Evolutionary conservation across 2,113 vertebrate species (phyloP).

Genomic region (Petroica traversi): DNA sequence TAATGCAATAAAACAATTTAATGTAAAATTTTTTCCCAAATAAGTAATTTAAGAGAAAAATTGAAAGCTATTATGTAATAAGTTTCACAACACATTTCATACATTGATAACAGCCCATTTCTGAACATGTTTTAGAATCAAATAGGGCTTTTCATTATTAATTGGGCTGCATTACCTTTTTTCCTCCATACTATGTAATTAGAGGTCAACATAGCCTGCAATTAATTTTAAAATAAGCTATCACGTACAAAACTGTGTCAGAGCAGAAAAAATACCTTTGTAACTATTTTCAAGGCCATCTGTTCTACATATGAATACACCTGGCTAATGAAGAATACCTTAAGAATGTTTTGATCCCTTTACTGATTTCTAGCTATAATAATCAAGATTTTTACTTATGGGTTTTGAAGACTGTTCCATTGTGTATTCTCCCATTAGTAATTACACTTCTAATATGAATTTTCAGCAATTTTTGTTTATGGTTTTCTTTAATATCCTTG

Average conservation of each 20-base stretch:
- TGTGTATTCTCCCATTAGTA: neutral
- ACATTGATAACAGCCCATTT: neutral
- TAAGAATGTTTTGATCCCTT: neutral
- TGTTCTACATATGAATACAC: neutral
- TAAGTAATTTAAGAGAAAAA: neutral
- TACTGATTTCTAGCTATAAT: neutral
- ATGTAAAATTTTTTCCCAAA: neutral
- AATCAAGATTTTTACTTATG: neutral
- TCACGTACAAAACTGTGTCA: neutral
- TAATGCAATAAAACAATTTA: neutral
- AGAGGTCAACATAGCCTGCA: neutral
- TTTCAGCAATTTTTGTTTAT: neutral
- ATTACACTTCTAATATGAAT: neutral
- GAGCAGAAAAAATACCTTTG: neutral
- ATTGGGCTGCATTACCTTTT: neutral
- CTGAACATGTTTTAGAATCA: neutral
- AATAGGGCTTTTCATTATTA: neutral
- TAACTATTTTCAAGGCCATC: neutral
- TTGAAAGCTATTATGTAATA: neutral
- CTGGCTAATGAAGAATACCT: neutral
- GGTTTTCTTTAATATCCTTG: neutral
- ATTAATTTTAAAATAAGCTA: neutral
- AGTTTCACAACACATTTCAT: neutral
- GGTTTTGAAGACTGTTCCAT: neutral
- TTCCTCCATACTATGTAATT: neutral